Percentiles rank a stretch among this genome's conserved stretches.
Conservation (phyloP, 2,113 vertebrate genomes). For the Malurus cyaneus region DNA sequence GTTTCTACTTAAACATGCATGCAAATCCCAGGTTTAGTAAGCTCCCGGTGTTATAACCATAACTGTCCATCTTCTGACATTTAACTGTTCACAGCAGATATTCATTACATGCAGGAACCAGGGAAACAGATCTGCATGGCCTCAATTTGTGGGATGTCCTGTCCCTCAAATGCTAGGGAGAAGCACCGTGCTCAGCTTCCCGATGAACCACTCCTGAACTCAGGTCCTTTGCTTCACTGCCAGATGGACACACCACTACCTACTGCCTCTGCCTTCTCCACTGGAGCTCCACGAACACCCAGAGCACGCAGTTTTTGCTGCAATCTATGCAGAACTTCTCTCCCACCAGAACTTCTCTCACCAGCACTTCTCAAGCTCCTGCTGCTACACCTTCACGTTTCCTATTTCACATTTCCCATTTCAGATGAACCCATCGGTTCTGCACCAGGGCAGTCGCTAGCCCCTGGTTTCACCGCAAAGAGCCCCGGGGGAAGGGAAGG, state of each 20-base stretch:
- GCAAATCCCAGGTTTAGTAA: neutral
- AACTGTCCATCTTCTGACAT: neutral
- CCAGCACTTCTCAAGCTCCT: neutral
- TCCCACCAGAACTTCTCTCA: neutral
- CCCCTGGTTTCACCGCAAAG: accelerated
- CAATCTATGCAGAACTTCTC: neutral
- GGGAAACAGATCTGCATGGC: neutral
- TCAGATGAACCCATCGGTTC: neutral
- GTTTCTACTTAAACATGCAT: accelerated
- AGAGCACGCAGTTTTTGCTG: accelerated
- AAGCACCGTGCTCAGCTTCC: neutral
- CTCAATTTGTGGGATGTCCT: neutral
- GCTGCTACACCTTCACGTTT: neutral
- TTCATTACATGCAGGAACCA: neutral
- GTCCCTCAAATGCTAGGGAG: neutral
- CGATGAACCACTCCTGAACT: accelerated
- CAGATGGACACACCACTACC: neutral
- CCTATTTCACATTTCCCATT: neutral
- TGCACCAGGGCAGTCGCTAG: neutral
- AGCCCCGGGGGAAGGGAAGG: neutral
- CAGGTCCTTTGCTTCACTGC: neutral
- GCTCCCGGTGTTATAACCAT: neutral
- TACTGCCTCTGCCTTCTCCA: neutral
- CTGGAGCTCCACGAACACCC: accelerated
- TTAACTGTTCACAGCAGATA: neutral